Conservation (phyloP, 1,140 invertebrate species). For the Hormaphis cornu region DNA sequence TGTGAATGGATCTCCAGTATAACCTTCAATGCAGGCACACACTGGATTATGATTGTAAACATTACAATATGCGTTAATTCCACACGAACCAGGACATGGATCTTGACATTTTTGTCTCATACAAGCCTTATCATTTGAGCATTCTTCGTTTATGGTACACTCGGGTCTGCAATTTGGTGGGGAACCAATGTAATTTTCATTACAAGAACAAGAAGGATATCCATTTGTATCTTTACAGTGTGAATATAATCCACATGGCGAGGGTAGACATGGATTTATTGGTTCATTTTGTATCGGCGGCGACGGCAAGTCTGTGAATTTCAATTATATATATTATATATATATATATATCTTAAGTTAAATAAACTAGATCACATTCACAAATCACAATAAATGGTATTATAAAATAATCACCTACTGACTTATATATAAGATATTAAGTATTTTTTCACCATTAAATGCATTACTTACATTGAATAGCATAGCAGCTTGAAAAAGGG, state of each 20-base stretch:
- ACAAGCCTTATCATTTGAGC: constrained; percentile 46
- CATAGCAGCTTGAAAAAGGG: constrained; percentile 38
- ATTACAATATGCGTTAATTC: constrained; percentile 52
- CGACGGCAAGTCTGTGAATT: constrained; percentile 39
- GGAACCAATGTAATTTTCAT: constrained; percentile 43
- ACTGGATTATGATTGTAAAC: constrained; percentile 56
- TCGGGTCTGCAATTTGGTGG: constrained; percentile 48
- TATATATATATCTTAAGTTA: no score
- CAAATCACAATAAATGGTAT: not conserved
- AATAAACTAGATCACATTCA: not conserved
- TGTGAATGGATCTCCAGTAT: constrained; percentile 62
- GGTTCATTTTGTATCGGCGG: constrained; percentile 35
- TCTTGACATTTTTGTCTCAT: constrained; percentile 49
- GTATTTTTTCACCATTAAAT: constrained; percentile 12
- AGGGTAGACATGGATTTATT: constrained; percentile 43
- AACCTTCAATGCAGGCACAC: constrained; percentile 55
- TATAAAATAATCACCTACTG: not conserved
- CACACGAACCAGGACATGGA: constrained; percentile 50
- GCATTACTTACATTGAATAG: constrained; percentile 25
- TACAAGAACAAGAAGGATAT: constrained; percentile 50
- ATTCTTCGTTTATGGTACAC: constrained; percentile 49
- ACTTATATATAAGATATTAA: no score
- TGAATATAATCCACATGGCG: constrained; percentile 54
- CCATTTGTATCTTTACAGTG: constrained; percentile 50
- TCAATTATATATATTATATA: not conserved